phyloP scores from a whole-genome alignment of 1,140 invertebrate species.

The Drosophila quadrilineata region DNA sequence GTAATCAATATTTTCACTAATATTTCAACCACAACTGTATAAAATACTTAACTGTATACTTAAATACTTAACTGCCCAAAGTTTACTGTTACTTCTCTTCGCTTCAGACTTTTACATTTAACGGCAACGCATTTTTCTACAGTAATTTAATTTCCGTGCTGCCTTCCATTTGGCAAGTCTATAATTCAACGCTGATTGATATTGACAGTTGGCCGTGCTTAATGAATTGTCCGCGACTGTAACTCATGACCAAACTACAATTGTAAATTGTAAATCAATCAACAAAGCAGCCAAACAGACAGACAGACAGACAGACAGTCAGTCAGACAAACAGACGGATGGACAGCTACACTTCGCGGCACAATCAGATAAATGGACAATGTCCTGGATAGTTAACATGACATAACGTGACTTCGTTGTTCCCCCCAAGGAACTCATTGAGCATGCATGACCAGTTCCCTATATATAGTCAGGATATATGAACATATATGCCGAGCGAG shows the following conservation, averaged over 20 bases:
- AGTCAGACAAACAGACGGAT: not conserved
- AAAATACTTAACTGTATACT: no score
- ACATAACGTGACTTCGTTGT: conserved; percentile 1
- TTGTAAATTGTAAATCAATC: conserved; percentile 67
- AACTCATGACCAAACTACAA: conserved; percentile 42
- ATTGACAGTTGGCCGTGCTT: conserved; percentile 6
- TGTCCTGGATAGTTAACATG: not conserved
- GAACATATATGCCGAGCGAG: no score
- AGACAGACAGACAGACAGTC: conserved; percentile 2
- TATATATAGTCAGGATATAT: no score
- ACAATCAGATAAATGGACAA: not conserved
- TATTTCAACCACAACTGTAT: no score
- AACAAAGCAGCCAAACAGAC: conserved; percentile 30
- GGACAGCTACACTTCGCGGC: no score
- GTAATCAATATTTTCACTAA: no score
- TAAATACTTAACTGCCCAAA: no score
- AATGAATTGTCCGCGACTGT: conserved; percentile 18
- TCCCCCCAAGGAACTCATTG: conserved; percentile 22
- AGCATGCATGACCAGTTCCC: conserved; percentile 26
- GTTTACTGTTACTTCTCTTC: no score
- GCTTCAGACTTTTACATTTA: not conserved
- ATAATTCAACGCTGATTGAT: not conserved
- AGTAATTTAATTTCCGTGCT: not conserved
- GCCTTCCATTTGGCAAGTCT: not conserved
- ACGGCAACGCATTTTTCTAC: not conserved